A percentile compares a stretch with the other conserved stretches of the same genome.
Evolutionary conservation across 2,797 vertebrate species (phyloP).

Genomic region (Leptatherina wallacei): DNA sequence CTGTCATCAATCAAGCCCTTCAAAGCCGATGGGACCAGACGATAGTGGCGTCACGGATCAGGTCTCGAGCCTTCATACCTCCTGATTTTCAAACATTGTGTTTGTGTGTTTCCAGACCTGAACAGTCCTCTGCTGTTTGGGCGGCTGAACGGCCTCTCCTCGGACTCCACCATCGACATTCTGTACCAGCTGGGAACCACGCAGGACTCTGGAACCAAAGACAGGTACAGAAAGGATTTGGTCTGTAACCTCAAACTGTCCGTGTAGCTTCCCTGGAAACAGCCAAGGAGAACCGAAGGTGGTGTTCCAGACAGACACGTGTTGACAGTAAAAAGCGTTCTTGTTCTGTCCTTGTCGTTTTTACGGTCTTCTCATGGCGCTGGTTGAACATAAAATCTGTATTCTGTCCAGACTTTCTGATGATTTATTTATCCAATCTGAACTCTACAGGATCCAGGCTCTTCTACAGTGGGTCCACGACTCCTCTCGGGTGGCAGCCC

Average conservation of each 20-base stretch:
- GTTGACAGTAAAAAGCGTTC: constrained; percentile 45
- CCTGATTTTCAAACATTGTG: neutral
- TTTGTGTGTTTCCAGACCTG: constrained; percentile 85
- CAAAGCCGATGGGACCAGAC: too few species aligned
- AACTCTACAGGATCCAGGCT: constrained; percentile 91
- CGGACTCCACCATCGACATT: constrained; percentile 99
- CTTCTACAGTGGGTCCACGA: constrained; percentile 98
- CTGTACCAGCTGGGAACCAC: constrained; percentile 98
- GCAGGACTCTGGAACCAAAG: constrained; percentile 96
- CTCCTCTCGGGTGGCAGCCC: constrained; percentile 91
- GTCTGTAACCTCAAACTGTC: neutral
- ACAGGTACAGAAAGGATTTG: constrained; percentile 83
- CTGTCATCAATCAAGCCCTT: too few species aligned
- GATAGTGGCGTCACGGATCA: too few species aligned
- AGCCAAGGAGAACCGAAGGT: constrained; percentile 38
- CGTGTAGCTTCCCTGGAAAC: neutral
- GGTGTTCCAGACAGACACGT: constrained; percentile 31
- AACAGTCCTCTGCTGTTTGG: constrained; percentile 98
- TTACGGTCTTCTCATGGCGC: constrained; percentile 26
- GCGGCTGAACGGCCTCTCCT: constrained; percentile 96
- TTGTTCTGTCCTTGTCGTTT: constrained; percentile 31
- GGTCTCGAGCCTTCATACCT: too few species aligned
- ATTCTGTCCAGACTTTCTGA: neutral
- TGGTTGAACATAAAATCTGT: constrained; percentile 34
- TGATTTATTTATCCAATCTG: constrained; percentile 13